Evolutionary conservation across 2,113 vertebrate genomes (phyloP).

Genomic region (Bufo gargarizans): DNA sequence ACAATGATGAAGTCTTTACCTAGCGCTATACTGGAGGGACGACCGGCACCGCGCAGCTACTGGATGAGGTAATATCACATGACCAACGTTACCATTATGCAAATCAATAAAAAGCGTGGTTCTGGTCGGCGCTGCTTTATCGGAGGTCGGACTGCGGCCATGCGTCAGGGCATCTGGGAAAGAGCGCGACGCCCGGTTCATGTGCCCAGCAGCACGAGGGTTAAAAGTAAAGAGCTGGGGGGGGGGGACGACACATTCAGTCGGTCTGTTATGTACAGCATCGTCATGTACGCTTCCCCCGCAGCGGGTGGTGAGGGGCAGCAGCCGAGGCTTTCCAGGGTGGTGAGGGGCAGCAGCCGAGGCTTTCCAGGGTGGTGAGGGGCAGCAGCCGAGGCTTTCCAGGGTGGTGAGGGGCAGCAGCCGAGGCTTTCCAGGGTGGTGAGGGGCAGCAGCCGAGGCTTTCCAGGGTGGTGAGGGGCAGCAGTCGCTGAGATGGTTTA

Average conservation of each 20-base stretch:
- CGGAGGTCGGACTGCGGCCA: conserved; percentile 42
- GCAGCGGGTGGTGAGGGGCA: conserved; percentile 23
- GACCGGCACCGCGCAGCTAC: background rate
- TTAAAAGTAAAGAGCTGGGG: background rate
- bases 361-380: too few species aligned
- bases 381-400: too few species aligned
- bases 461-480: conserved; percentile 79
- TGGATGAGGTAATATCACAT: conserved; percentile 22
- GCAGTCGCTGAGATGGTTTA: conserved; percentile 74
- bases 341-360: too few species aligned
- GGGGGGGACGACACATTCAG: conserved; percentile 70
- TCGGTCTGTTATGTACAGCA: conserved; percentile 70
- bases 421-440: too few species aligned
- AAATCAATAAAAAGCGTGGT: background rate
- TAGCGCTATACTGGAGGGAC: background rate
- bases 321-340: too few species aligned
- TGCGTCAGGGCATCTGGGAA: background rate
- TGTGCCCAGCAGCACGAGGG: background rate
- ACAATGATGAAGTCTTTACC: background rate
- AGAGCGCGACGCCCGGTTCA: background rate
- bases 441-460: conserved; percentile 57
- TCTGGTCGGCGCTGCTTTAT: background rate
- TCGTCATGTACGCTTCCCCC: conserved; percentile 58
- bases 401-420: too few species aligned
- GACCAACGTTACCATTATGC: background rate